Evolutionary conservation across 2,113 vertebrate genomes (phyloP).

Genomic region (Neotragus pygmaeus): DNA sequence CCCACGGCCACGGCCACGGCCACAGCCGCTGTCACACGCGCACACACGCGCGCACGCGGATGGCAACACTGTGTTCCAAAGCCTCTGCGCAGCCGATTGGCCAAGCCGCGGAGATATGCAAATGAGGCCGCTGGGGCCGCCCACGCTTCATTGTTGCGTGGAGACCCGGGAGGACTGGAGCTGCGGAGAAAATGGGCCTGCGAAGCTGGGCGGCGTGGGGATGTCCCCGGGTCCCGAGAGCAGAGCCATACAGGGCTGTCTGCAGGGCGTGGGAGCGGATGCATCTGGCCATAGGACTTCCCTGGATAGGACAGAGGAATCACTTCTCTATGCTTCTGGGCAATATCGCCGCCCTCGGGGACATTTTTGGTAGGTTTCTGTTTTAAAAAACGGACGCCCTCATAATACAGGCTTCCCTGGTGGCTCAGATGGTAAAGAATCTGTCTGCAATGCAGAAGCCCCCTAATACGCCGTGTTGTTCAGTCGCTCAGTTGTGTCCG

Average conservation of each 20-base stretch:
- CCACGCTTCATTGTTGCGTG: conserved; percentile 60
- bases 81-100: conserved; percentile 73
- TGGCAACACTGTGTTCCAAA: conserved; percentile 30
- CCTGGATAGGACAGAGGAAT: background rate
- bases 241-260: background rate
- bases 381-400: background rate
- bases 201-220: background rate
- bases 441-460: background rate
- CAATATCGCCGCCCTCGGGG: background rate
- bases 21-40: conserved; percentile 63
- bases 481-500: background rate
- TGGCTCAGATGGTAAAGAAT: background rate
- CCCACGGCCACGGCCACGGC: conserved; percentile 53
- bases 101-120: conserved; percentile 64
- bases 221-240: accelerated
- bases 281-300: background rate
- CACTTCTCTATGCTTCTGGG: background rate
- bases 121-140: conserved; percentile 59
- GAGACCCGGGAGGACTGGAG: conserved; percentile 18
- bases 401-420: background rate
- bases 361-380: background rate
- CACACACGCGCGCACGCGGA: conserved; percentile 57
- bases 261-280: background rate
- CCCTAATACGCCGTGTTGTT: background rate
- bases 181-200: accelerated